phyloP scores from a whole-genome alignment of 2,797 vertebrate genomes.

The Margarornis squamiger region DNA sequence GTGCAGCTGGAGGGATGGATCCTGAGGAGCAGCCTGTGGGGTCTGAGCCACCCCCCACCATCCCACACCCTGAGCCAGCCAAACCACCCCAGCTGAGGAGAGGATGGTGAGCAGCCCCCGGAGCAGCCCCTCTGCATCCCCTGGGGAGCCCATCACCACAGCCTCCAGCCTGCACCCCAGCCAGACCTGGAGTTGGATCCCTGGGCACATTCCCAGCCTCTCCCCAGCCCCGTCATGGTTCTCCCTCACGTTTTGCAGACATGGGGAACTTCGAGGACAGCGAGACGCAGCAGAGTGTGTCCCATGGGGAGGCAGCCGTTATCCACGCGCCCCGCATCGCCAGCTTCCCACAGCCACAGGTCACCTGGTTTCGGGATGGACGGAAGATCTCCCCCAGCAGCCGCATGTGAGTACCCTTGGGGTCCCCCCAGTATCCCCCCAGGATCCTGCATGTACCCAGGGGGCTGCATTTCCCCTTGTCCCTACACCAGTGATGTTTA shows the following conservation, averaged over 20 bases:
- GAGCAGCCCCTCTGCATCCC: neutral
- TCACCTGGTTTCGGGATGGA: conserved; percentile 96
- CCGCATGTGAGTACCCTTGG: conserved; percentile 86
- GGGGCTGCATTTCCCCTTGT: neutral
- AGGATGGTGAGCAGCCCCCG: neutral
- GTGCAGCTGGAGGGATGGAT: neutral
- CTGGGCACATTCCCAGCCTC: rapidly evolving
- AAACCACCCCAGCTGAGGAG: neutral
- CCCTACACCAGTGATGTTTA: conserved; percentile 65
- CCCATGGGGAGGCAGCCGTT: conserved; percentile 91
- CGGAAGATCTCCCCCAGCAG: conserved; percentile 96
- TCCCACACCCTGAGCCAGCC: neutral
- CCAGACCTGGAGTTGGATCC: rapidly evolving
- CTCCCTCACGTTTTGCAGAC: conserved; percentile 67
- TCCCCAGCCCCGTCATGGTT: neutral
- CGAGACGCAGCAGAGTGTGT: conserved; percentile 83
- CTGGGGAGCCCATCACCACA: neutral
- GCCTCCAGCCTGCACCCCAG: neutral
- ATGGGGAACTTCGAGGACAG: conserved; percentile 96
- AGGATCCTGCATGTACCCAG: rapidly evolving
- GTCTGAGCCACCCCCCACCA: neutral
- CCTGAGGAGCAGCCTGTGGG: neutral
- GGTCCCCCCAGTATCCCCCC: neutral
- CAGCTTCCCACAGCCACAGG: conserved; percentile 94
- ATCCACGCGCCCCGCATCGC: conserved; percentile 86